Base-by-base conservation (phyloP, 2,888 invertebrate species). In the Malthinus seriepunctatus region DNA sequence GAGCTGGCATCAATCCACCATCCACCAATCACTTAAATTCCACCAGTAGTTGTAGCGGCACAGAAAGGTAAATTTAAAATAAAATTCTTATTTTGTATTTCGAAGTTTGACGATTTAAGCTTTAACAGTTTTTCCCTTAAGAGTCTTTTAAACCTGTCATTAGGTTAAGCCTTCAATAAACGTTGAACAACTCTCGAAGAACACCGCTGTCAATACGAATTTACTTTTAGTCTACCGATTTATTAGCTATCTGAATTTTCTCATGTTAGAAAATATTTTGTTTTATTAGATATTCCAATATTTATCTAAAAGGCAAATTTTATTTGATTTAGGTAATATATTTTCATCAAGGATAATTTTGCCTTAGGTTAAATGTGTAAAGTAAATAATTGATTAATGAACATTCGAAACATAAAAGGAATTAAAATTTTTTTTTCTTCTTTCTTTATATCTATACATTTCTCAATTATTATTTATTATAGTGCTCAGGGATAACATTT, bases 11-110 rank as follows among this genome's bases (percentile, higher is more conserved):
- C 37, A 82, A 82, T 71, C 81, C 83, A 64, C 80, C 79, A 52
- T 83, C 84, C 67, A 82, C 82, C 68, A 86, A 85, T 77, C 86
- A 86, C 73, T 81, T 86, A 63, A 82, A 82, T 73, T 84, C 83
- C 68, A 83, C 80, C 68, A 84, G 82, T 75, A 84, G 83, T 71
- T 87, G 86, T 77, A 86, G 86, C 79, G 86, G 86, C 69, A 86
- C 86, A 55, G 87, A 87, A 78, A 86, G 86, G 87, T 86, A 72
- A 79, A 78, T 34, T 47, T 15, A 3, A 32, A n/a, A 33, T 39
- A 15, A 38, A 42, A 39, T 39, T 42, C 15, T 1, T 15, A 5
- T 42, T 42, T 5, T 14, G 14, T 42, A 15, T 6, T 14, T n/a
- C 8, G 12, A 15, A 42, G 6, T 42, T 42, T 42, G 23, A 15